These are phyloP conservation scores for Mareca penelope DNA, from an alignment of 2,797 vertebrate genomes.

Conservation along the genomic window DNA sequence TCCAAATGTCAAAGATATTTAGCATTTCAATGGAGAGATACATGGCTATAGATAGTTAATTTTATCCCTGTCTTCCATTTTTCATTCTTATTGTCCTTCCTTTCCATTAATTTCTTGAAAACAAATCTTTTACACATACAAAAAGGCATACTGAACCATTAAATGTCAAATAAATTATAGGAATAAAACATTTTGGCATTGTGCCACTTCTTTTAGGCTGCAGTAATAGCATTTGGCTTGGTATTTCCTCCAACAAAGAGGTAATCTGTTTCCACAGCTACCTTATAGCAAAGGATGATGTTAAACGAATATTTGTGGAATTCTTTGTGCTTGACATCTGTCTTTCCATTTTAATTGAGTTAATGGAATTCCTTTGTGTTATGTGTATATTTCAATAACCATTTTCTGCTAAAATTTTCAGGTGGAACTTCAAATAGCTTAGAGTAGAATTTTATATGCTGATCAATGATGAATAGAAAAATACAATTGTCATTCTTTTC, in stretches of 20 bases:
- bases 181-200: conserved; percentile 7
- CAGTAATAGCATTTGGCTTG: neutral
- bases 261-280: neutral
- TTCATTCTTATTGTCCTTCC: neutral
- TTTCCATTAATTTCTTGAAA: neutral
- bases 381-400: neutral
- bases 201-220: neutral
- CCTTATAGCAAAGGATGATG: neutral
- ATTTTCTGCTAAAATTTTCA: neutral
- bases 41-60: neutral
- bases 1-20: neutral
- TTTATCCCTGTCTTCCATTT: neutral
- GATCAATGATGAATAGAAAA: neutral
- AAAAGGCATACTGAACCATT: neutral
- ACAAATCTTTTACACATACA: neutral
- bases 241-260: neutral
- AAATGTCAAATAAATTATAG: neutral
- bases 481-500: neutral
- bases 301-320: neutral
- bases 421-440: neutral
- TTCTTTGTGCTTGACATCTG: neutral
- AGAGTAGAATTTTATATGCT: neutral
- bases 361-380: neutral
- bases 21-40: neutral
- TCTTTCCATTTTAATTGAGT: neutral